Conservation (phyloP, 2,113 vertebrate genomes). For the Brachypodius melanocephalos region DNA sequence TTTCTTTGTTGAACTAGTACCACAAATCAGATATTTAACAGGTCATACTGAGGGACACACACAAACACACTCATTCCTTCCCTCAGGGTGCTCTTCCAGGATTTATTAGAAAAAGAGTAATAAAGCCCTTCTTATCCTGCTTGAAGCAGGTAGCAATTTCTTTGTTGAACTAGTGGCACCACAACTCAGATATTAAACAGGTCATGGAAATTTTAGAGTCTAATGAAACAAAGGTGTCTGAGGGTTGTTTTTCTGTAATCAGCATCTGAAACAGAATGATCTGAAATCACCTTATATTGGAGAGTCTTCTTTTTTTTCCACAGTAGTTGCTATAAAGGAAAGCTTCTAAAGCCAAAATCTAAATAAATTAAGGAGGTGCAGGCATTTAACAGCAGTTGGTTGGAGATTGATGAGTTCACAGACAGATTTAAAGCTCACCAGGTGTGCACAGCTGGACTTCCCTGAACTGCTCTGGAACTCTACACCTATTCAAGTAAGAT, state of each 20-base stretch:
- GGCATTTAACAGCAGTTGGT: neutral
- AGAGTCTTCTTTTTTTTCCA: neutral
- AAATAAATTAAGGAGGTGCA: neutral
- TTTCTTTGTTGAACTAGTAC: neutral
- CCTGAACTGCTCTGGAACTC: conserved; percentile 29
- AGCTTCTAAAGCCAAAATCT: conserved; percentile 1
- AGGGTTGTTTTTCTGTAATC: neutral
- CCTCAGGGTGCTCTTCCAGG: neutral
- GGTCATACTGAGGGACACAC: too few species aligned
- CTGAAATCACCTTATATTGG: neutral
- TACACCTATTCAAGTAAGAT: conserved; percentile 19
- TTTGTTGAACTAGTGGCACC: neutral
- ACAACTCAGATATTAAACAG: neutral
- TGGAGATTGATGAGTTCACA: conserved; percentile 34
- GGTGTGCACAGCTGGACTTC: conserved; percentile 46
- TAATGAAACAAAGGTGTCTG: neutral
- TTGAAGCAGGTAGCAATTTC: neutral
- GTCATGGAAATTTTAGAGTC: neutral
- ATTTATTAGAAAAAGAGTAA: neutral
- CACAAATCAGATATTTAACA: neutral
- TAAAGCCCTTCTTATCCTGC: neutral
- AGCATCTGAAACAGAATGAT: neutral
- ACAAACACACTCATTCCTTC: neutral
- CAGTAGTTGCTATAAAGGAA: neutral
- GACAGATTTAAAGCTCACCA: conserved; percentile 57